These are phyloP conservation scores for Gasterosteus nipponicus DNA, from an alignment of 2,113 vertebrate genomes.

Conservation along the genomic window DNA sequence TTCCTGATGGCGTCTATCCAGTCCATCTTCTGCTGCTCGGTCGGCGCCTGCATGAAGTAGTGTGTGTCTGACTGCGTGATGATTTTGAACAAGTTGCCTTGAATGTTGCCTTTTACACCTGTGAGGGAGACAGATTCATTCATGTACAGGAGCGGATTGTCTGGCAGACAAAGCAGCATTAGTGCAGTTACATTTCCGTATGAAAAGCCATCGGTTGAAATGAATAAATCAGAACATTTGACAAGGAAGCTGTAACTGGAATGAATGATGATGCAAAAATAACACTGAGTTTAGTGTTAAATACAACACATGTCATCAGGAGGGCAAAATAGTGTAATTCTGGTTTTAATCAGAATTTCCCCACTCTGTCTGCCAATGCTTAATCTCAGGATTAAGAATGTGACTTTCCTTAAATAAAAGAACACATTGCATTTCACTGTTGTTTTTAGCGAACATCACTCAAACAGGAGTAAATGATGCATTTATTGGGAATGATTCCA, in stretches of 20 bases:
- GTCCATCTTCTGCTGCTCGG: slow-evolving; percentile 86
- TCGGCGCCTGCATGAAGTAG: slow-evolving; percentile 95
- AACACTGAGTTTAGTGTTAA: background rate
- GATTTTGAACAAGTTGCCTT: slow-evolving; percentile 97
- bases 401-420: background rate
- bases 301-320: background rate
- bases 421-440: background rate
- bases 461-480: background rate
- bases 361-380: background rate
- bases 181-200: background rate
- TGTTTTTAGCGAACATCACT: background rate
- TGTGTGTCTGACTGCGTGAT: slow-evolving; percentile 90
- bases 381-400: background rate
- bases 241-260: background rate
- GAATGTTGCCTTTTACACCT: slow-evolving; percentile 96
- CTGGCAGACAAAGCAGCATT: background rate
- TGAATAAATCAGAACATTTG: too few relatives aligned
- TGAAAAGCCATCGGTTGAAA: background rate
- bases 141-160: background rate
- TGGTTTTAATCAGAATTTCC: background rate
- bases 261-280: background rate
- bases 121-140: slow-evolving; percentile 8
- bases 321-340: background rate
- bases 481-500: background rate
- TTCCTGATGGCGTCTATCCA: slow-evolving; percentile 93